Conservation (phyloP, 2,888 invertebrate genomes). For the Amiota minor region DNA sequence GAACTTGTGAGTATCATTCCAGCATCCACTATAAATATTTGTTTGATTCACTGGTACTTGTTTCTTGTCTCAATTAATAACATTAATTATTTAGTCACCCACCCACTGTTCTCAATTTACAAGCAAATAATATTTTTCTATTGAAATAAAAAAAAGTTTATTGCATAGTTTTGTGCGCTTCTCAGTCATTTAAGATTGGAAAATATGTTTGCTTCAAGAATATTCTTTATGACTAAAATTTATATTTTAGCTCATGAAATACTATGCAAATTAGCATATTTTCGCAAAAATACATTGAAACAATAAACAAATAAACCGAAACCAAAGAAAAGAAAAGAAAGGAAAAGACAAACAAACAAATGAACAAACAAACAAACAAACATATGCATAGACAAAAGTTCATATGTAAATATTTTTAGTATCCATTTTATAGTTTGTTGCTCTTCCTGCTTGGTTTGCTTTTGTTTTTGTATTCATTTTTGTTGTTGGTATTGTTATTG, state of each 20-base stretch:
- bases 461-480: not conserved
- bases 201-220: too few species aligned
- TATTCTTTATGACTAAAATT: not conserved
- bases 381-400: constrained; percentile 47
- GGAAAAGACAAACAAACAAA: not conserved
- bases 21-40: too few species aligned
- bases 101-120: too few species aligned
- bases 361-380: constrained; percentile 23
- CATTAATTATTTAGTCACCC: too few species aligned
- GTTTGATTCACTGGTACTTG: too few species aligned
- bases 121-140: too few species aligned
- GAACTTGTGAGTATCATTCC: too few species aligned
- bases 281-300: constrained; percentile 11
- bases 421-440: constrained; percentile 51
- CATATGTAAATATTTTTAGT: constrained; percentile 58
- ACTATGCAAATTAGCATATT: constrained; percentile 28
- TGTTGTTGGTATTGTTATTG: constrained; percentile 13
- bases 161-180: too few species aligned
- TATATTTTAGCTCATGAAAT: constrained; percentile 17
- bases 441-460: not conserved
- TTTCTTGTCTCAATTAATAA: too few species aligned
- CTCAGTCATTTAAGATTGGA: too few species aligned
- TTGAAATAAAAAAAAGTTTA: too few species aligned
- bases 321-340: not conserved
- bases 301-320: not conserved